Base-by-base conservation (phyloP, 2,888 invertebrate genomes). In the Branchinecta sandiegonensis region DNA sequence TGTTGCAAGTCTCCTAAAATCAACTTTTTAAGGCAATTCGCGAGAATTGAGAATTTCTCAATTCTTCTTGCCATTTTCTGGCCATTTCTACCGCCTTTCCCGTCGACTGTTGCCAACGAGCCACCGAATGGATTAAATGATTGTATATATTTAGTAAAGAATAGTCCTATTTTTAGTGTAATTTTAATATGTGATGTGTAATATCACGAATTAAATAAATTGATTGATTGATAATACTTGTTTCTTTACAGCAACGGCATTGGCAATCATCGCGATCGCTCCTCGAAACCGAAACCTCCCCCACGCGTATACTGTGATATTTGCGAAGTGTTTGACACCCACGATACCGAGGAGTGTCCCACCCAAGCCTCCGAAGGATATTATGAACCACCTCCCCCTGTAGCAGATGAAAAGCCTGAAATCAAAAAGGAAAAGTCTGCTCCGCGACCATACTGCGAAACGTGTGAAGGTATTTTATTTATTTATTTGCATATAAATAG, bases 271-370 rank as follows among this genome's bases (percentile, higher is more conserved):
- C 67, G 69, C 9, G 65, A 69, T 50, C 67, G 69, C 12, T 56
- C 46, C n/a, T 46, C 65, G 2, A 47, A 23, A 10, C 46, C 71
- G 48, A 69, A 70, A 73, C 72, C 73, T 23, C 84, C 91, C 4
- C 91, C 91, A 64, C 86, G 96, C 46, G 79, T 89, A 76, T 96
- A 92, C 82, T 97, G 96, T 83, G 96, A 97, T 82, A 96, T 95
- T 75, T 97, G 96, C 79, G 96, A 96, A 80, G 84, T 86, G 77
- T 97, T 96, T 80, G 96, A 97, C 80, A 82, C 87, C 69, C 97
- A 97, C 77, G 95, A 97, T 78, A 97, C 96, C 0, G 96, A 96
- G 78, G 96, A 97, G 77, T 97, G 96, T 77, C 94, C 95, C 48
- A 81, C 85, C 66, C 95, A 95, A 80, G 85, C 85, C 47, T 81